Evolutionary conservation across 1,140 invertebrate species (phyloP).

Genomic region (Aplysia californica): DNA sequence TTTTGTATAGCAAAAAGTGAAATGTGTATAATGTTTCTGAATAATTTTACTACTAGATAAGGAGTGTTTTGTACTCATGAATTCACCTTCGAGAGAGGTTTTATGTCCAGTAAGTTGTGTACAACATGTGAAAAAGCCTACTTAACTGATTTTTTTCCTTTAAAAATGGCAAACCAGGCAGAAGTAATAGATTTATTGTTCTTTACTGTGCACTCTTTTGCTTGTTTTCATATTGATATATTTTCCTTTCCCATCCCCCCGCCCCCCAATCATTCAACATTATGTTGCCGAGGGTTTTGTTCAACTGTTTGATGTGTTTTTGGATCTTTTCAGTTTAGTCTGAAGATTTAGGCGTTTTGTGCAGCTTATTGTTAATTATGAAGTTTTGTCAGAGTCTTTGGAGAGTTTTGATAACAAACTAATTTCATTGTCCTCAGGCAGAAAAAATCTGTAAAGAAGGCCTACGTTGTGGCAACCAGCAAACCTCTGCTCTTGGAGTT

Average conservation of each 20-base stretch:
- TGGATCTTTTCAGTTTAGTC: background rate
- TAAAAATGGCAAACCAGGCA: no score
- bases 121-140: background rate
- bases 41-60: background rate
- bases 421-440: background rate
- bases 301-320: background rate
- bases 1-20: background rate
- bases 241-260: no score
- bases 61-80: background rate
- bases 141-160: no score
- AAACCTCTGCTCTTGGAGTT: constrained; percentile 21
- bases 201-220: no score
- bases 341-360: background rate
- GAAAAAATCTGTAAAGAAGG: constrained; percentile 11
- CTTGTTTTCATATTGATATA: no score
- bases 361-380: background rate
- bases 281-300: background rate
- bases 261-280: background rate
- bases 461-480: constrained; percentile 25
- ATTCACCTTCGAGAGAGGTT: no score
- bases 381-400: background rate
- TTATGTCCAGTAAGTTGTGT: background rate
- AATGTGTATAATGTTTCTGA: background rate
- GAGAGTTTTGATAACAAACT: background rate
- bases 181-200: no score